Conservation (phyloP, 1,140 invertebrate species). For the Bombus pyrosoma region DNA sequence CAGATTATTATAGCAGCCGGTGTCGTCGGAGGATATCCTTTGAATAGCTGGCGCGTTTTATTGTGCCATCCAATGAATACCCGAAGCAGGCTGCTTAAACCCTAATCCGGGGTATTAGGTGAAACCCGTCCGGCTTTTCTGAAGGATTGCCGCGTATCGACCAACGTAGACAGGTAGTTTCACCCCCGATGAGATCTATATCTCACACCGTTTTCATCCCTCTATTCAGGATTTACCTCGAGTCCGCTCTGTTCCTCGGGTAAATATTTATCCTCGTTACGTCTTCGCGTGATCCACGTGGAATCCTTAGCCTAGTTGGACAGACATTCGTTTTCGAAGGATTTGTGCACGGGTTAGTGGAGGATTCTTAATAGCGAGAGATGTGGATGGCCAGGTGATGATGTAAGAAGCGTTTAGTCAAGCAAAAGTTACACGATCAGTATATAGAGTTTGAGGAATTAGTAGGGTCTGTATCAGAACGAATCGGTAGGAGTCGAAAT, state of each 20-base stretch:
- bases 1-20: slow-evolving; percentile 61
- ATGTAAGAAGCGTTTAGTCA: background rate
- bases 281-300: slow-evolving; percentile 46
- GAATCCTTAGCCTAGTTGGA: slow-evolving; percentile 1
- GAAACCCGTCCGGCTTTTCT: slow-evolving; percentile 75
- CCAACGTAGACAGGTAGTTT: slow-evolving; percentile 54
- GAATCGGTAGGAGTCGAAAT: background rate
- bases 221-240: slow-evolving; percentile 42
- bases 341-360: slow-evolving; percentile 35
- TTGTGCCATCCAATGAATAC: slow-evolving; percentile 63
- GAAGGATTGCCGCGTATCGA: slow-evolving; percentile 57
- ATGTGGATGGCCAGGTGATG: background rate
- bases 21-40: slow-evolving; percentile 52
- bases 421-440: background rate
- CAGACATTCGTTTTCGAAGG: slow-evolving; percentile 19
- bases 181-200: slow-evolving; percentile 67
- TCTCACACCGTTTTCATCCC: slow-evolving; percentile 56
- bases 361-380: background rate
- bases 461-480: no score
- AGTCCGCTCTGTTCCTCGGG: slow-evolving; percentile 53
- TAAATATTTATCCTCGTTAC: slow-evolving; percentile 73
- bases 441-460: background rate
- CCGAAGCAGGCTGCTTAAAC: slow-evolving; percentile 69
- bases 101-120: slow-evolving; percentile 77
- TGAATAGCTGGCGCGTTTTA: slow-evolving; percentile 61